Evolutionary conservation across 2,888 invertebrate genomes (phyloP).

Genomic region (Campopleginae sp.): DNA sequence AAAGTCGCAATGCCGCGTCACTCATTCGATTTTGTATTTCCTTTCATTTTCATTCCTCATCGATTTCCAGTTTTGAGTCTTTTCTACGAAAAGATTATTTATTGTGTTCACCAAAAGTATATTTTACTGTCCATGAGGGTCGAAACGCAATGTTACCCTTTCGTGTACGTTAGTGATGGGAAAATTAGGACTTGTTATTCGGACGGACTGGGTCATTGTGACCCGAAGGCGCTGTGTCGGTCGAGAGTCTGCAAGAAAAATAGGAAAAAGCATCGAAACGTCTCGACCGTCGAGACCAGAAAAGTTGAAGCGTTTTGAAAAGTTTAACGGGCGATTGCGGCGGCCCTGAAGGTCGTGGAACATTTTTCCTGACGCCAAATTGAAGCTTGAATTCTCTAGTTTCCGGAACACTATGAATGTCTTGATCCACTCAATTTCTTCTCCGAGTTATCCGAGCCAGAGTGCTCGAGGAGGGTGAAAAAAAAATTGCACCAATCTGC

Average conservation of each 20-base stretch:
- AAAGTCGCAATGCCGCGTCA: not conserved
- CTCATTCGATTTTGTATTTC: not conserved
- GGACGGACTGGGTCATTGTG: not conserved
- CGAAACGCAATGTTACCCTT: not conserved
- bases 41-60: not conserved
- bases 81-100: constrained; percentile 8
- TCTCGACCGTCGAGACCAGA: not conserved
- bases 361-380: not conserved
- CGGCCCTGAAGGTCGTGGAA: not conserved
- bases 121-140: constrained; percentile 7
- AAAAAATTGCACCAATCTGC: not conserved
- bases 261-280: too few species aligned
- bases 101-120: constrained; percentile 10
- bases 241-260: not conserved
- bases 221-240: not conserved
- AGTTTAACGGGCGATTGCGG: not conserved
- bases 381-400: not conserved
- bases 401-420: too few species aligned
- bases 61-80: constrained; percentile 1
- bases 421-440: too few species aligned
- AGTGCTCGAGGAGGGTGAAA: not conserved
- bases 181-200: not conserved
- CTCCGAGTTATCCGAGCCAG: not conserved
- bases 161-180: not conserved
- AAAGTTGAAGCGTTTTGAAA: not conserved